Evolutionary conservation across 2,888 invertebrate genomes (phyloP).

Genomic region (Amphipyra tragopoginis): DNA sequence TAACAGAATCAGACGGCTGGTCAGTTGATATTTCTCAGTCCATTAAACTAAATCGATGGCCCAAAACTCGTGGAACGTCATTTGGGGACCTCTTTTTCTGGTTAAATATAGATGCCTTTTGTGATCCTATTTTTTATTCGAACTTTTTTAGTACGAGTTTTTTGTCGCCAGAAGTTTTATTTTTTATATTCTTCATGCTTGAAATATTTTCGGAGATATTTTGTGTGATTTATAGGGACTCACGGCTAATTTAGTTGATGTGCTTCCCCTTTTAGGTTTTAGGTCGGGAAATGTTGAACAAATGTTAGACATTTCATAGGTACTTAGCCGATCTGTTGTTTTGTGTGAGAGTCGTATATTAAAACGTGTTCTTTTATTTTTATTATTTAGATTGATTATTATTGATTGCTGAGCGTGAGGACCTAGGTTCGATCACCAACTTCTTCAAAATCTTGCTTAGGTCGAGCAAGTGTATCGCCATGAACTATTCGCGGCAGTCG

Average conservation of each 20-base stretch:
- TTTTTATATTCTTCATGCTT: conserved; percentile 45
- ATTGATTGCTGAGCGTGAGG: too few relatives aligned
- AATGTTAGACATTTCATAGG: not conserved
- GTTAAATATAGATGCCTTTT: conserved; percentile 62
- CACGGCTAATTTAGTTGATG: conserved; percentile 48
- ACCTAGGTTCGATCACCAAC: too few relatives aligned
- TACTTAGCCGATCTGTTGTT: too few relatives aligned
- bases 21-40: conserved; percentile 80
- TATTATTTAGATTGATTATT: too few relatives aligned
- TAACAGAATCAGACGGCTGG: conserved; percentile 64
- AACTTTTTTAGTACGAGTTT: conserved; percentile 39
- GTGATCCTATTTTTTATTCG: conserved; percentile 51
- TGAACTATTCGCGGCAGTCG: too few relatives aligned
- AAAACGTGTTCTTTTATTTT: too few relatives aligned
- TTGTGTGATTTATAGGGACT: conserved; percentile 49
- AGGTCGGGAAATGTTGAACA: conserved; percentile 3
- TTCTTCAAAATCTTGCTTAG: too few relatives aligned
- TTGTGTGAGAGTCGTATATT: too few relatives aligned
- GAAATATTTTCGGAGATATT: conserved; percentile 54
- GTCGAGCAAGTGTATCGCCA: too few relatives aligned
- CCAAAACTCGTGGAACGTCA: conserved; percentile 67
- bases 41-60: conserved; percentile 82
- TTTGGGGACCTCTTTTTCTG: conserved; percentile 60
- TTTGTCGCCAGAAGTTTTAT: conserved; percentile 38
- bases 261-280: conserved; percentile 5